Evolutionary conservation across 2,113 vertebrate species (phyloP).

Genomic region (Pseudolaguvia tuberculata): DNA sequence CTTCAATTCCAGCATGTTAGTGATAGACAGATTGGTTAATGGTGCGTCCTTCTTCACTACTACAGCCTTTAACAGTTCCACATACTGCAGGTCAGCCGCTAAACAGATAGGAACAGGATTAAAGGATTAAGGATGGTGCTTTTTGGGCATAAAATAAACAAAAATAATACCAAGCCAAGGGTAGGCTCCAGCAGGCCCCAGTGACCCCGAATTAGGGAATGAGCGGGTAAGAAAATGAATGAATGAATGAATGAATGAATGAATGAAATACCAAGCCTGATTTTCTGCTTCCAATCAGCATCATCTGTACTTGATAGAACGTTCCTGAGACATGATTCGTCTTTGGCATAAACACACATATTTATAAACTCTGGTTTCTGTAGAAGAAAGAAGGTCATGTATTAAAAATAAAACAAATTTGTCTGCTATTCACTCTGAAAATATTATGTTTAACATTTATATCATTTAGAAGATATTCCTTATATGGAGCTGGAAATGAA

Average conservation of each 20-base stretch:
- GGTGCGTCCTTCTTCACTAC: conserved; percentile 44
- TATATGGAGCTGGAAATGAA: too few species aligned
- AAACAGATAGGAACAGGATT: neutral
- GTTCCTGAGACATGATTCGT: conserved; percentile 48
- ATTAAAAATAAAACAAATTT: neutral
- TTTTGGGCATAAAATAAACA: too few species aligned
- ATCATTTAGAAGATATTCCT: too few species aligned
- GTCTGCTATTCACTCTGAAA: neutral
- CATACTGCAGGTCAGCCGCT: conserved; percentile 46
- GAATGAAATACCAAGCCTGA: conserved; percentile 62
- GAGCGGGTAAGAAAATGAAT: too few species aligned
- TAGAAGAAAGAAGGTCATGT: neutral
- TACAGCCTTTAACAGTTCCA: conserved; percentile 40
- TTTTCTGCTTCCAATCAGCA: conserved; percentile 52
- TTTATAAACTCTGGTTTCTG: conserved; percentile 56
- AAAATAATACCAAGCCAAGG: too few species aligned
- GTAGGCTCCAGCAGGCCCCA: too few species aligned
- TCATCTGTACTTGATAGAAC: conserved; percentile 40
- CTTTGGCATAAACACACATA: conserved; percentile 50
- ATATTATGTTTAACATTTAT: neutral
- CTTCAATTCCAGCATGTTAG: conserved; percentile 54
- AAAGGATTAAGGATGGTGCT: neutral
- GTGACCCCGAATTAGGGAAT: too few species aligned
- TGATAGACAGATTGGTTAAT: conserved; percentile 21
- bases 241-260: too few species aligned